Base-by-base conservation (phyloP, 2,113 vertebrate genomes). In the Pseudolaguvia tuberculata region DNA sequence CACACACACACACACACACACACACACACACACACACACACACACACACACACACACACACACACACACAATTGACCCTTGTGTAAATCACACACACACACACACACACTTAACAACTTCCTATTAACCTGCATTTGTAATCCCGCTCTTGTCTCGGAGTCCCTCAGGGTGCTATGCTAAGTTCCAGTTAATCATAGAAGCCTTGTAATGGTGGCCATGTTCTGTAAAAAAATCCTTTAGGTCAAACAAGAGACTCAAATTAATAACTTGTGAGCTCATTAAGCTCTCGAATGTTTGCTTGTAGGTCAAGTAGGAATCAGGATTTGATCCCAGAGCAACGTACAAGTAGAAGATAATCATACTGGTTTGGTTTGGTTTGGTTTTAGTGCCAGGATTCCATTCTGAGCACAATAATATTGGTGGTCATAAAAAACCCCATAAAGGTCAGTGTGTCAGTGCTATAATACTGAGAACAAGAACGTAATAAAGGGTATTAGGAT, bases 71-170 rank as follows among this genome's bases (percentile, higher is more conserved):
- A 42, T 42, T 42, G 39, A 42, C 39, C 39, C 39, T 42, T 42
- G 39, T 42, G 39, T 42, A 42, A 42, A 50, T 51, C 12, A 69
- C 51, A 25, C 50, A 50, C 50, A 55, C 29, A 27, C 45, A 21
- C 12, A 69, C 51, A 25, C 50, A 50, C 50, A 55, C 29, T 39
- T 52, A 21, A 48, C 11, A 78, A 76, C 59, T 53, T 61, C 29
- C 73, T 77, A 85, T 88, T 86, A 86, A 86, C 75, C 79, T 51
- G 78, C 74, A 51, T 80, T 76, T 51, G 72, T 79, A 55, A 48
- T 56, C 47, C 52, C 47, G 77, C 77, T 69, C 62, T 77, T 70
- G 18, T 55, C 3, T 1, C 39, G 23, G 57, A 25, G 14, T 56
- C 42, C 35, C 23, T 57, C 31, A 57, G 69, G 69, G 69, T 57